Conservation (phyloP, 2,888 invertebrate genomes). For the Leucophenga montana region DNA sequence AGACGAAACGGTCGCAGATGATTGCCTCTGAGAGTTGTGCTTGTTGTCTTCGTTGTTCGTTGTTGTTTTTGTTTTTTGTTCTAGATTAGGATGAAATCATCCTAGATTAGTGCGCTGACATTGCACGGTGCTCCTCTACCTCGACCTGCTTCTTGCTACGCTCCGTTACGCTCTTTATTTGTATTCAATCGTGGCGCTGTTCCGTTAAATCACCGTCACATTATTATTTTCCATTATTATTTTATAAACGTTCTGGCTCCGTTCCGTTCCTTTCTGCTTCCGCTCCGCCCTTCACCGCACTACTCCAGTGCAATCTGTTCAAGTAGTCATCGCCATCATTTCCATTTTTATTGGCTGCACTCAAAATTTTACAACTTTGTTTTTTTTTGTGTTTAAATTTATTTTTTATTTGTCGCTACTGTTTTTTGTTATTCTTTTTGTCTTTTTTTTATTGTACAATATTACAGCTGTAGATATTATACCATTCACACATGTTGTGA, state of each 20-base stretch:
- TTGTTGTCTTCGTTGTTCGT: slow-evolving; percentile 24
- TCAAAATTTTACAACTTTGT: slow-evolving; percentile 55
- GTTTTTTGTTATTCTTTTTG: slow-evolving; percentile 29
- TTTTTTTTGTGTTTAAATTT: not conserved
- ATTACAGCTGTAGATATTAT: no score
- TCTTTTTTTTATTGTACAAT: slow-evolving; percentile 20
- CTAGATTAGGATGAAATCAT: slow-evolving; percentile 67
- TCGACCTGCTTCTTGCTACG: not conserved
- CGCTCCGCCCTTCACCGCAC: slow-evolving; percentile 38
- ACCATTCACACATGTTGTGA: no score
- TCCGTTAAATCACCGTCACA: slow-evolving; percentile 70
- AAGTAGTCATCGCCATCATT: slow-evolving; percentile 52
- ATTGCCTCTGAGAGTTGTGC: slow-evolving; percentile 43
- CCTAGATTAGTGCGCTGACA: slow-evolving; percentile 63
- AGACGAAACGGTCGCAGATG: slow-evolving; percentile 37
- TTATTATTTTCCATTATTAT: slow-evolving; percentile 70
- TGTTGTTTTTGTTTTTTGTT: slow-evolving; percentile 46
- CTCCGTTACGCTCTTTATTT: slow-evolving; percentile 59
- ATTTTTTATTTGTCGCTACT: not conserved
- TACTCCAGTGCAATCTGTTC: slow-evolving; percentile 2
- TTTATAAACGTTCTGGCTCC: slow-evolving; percentile 65
- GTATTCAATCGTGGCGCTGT: slow-evolving; percentile 69
- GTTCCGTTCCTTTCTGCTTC: slow-evolving; percentile 46
- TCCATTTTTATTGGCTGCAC: slow-evolving; percentile 69
- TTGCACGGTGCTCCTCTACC: slow-evolving; percentile 41